A percentile compares a stretch with the other conserved stretches of the same genome.
These are phyloP conservation scores for Nyctereutes procyonoides DNA, from an alignment of 2,113 vertebrate species.

Conservation along the genomic window DNA sequence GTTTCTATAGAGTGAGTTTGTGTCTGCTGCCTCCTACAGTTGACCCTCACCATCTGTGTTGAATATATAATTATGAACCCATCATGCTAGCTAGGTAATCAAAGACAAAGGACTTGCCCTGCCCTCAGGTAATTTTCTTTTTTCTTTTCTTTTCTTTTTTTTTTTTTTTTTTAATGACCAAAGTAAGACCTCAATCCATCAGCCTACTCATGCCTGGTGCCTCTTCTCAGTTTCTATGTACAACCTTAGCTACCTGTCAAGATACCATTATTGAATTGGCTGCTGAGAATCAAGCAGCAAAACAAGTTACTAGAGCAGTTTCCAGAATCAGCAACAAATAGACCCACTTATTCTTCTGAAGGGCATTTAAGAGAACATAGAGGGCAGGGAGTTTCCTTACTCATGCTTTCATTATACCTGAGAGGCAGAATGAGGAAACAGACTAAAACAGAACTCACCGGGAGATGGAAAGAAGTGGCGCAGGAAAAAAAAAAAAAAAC, in stretches of 20 bases:
- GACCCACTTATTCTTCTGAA: neutral
- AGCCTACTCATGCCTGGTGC: neutral
- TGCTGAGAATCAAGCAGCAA: neutral
- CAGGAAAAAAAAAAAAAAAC: neutral
- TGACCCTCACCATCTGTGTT: neutral
- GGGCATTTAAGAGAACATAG: neutral
- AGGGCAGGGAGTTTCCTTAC: neutral
- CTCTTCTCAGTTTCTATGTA: neutral
- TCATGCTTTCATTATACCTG: neutral
- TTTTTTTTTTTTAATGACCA: neutral
- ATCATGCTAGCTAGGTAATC: neutral
- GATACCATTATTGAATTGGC: neutral
- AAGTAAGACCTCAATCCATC: neutral
- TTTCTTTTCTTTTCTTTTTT: neutral
- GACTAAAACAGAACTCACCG: neutral
- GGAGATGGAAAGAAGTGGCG: neutral
- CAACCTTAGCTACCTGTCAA: neutral
- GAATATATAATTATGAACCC: neutral
- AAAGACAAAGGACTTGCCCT: neutral
- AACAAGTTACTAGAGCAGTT: neutral
- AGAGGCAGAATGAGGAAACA: neutral
- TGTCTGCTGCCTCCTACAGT: neutral
- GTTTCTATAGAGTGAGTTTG: neutral
- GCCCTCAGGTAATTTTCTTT: neutral
- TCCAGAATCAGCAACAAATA: slow-evolving; percentile 4